A percentile compares a stretch with the other conserved stretches of the same genome.
Evolutionary conservation across 1,140 invertebrate genomes (phyloP).

Genomic region (Drosophila ohnishii): DNA sequence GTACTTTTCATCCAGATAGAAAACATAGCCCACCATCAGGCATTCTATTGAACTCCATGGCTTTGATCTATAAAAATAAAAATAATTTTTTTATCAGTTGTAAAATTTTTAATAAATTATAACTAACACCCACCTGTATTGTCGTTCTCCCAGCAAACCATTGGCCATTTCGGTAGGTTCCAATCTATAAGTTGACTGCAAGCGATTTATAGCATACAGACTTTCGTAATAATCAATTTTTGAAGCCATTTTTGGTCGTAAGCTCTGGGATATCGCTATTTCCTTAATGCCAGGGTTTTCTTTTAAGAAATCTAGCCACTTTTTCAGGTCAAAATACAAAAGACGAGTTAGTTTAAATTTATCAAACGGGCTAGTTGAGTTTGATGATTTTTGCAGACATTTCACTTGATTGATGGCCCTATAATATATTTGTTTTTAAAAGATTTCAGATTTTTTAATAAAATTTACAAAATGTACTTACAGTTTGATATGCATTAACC

Average conservation of each 20-base stretch:
- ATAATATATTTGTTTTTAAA: neutral
- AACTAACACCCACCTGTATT: constrained; percentile 7
- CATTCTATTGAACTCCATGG: constrained; percentile 13
- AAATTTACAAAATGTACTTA: neutral
- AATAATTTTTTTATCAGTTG: neutral
- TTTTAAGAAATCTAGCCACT: neutral
- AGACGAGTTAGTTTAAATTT: neutral
- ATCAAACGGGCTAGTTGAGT: neutral
- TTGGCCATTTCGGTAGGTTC: constrained; percentile 18
- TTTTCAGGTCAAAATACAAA: constrained; percentile 1
- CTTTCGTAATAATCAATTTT: constrained; percentile 3
- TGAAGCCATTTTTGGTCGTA: constrained; percentile 18
- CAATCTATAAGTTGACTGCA: constrained; percentile 23
- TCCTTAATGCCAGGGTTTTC: neutral
- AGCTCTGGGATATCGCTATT: neutral
- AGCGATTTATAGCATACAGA: constrained; percentile 14
- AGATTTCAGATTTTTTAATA: neutral
- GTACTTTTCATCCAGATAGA: constrained; percentile 17
- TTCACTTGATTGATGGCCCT: constrained; percentile 14
- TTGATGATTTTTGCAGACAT: neutral
- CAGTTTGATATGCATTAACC: constrained; percentile 4
- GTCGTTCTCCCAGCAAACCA: constrained; percentile 12
- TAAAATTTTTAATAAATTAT: no score
- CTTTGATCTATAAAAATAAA: neutral
- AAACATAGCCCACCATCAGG: constrained; percentile 1